Evolutionary conservation across 2,888 invertebrate genomes (phyloP), one percentile per base, ranked within the genome.

Genomic region (Isotomurus palustris): DNA sequence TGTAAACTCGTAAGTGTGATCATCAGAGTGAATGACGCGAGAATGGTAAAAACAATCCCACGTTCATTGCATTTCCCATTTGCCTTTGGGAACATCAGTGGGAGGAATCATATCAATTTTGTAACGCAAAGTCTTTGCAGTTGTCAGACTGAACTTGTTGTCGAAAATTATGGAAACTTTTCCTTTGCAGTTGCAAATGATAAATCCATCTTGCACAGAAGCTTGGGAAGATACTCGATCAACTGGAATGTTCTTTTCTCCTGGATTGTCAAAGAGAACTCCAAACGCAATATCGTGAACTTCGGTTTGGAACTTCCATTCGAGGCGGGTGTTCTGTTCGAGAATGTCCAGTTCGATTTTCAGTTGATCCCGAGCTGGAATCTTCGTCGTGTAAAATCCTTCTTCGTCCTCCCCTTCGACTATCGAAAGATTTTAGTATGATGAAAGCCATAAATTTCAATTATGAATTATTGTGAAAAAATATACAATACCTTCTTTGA

Each of bases 401-500:
- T 58, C 54, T 3, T 50, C 54, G 25, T 58, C 58, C 27, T 54
- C 58, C n/a, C 50, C 51, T n/a, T 36, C 40, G 4, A 56, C 59
- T 58, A n/a, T 12, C 43, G 44, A n/a, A 40, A 38, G 25, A 21
- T 5, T 14, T 19, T 8, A 17, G 19, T 8, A 38, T 5, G 14
- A 5, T 38, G 14, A 5, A 38, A 5, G n/a, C n/a, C n/a, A n/a
- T n/a, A n/a, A n/a, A n/a, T n/a, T n/a, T n/a, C n/a, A n/a, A n/a
- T n/a, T n/a, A n/a, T 10, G 12, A 32, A 32, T 32, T 10, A 10
- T 32, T 35, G 28, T 2, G 29, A 3, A 35, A 41, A 21, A n/a
- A n/a, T n/a, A n/a, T n/a, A n/a, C n/a, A 17, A 35, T 58, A 61
- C 57, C 57, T 54, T 54, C 43, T 38, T 35, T 54, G 28, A 61